Base-by-base conservation (phyloP, 2,888 invertebrate species). In the Euplexia lucipara region DNA sequence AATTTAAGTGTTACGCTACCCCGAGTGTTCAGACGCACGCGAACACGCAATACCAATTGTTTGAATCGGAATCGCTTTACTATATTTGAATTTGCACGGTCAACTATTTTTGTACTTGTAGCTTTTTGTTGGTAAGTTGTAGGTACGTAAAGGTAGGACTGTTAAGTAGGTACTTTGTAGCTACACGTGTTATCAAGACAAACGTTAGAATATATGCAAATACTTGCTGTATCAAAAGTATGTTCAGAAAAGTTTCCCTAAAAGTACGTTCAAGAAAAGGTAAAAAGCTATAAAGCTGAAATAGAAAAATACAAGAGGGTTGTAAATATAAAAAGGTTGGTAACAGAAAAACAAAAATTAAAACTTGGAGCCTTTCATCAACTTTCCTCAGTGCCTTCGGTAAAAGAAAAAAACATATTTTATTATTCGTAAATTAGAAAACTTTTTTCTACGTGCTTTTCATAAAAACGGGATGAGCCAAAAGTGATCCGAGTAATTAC, bases 1-100 rank as follows among this genome's bases (percentile, higher is more conserved):
- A 93, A 94, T 94, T 95, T 95, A 92, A 94, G 92, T 92, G 91
- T 91, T 90, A 91, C 92, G 89, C 87, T 90, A 88, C 90, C 90
- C 89, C 90, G 88, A 90, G 91, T 92, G 83, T 87, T 82, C 87
- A 81, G 83, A 90, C 86, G 86, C 95, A 95, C 95, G 95, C 95
- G 88, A 95, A 72, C 95, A 94, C 95, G 95, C 94, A 87, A 93
- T 70, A 72, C 75, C 79, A 81, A 81, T 81, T 75, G 82, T 76
- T 78, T 60, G 70, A 70, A 81, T 81, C 70, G 69, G 59, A 71
- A 78, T 75, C 63, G 68, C 51, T 80, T 77, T 65, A 62, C 60
- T 53, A 65, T 73, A 68, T 68, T 71, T 65, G 47, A 75, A 63
- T 78, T 70, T 74, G 44, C 56, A 54, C 53, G 47, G 47, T 53